These are phyloP conservation scores for Archocentrus centrarchus DNA, from an alignment of 2,113 vertebrate genomes.

Conservation along the genomic window DNA sequence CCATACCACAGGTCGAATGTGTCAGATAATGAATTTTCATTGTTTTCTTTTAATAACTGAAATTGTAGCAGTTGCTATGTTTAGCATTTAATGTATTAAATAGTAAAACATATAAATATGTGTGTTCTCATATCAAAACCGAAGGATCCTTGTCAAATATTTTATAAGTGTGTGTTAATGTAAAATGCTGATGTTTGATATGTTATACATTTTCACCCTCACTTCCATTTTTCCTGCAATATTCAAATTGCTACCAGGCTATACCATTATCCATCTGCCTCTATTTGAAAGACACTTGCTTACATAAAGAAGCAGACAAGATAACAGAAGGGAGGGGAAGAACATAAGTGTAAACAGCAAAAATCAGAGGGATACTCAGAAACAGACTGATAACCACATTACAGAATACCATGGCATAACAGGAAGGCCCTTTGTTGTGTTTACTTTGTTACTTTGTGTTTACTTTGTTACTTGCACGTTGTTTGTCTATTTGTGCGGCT, in stretches of 20 bases:
- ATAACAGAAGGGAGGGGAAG: conserved; percentile 18
- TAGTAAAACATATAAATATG: neutral
- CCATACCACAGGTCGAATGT: neutral
- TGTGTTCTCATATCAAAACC: neutral
- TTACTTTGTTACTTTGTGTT: conserved; percentile 64
- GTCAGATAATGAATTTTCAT: neutral
- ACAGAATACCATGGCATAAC: conserved; percentile 47
- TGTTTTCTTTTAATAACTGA: conserved; percentile 5
- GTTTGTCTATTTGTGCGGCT: conserved; percentile 51
- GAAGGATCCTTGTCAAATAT: neutral
- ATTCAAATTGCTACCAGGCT: conserved; percentile 1
- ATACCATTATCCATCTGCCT: conserved; percentile 24
- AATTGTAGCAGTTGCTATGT: neutral
- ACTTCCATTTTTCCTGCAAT: neutral
- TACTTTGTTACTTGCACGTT: conserved; percentile 54
- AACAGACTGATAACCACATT: conserved; percentile 45
- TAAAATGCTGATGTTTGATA: neutral
- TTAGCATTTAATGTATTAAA: neutral
- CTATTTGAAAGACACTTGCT: conserved; percentile 44
- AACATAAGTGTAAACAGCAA: conserved; percentile 34
- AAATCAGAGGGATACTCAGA: conserved; percentile 40
- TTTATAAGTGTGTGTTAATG: neutral
- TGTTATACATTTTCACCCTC: neutral
- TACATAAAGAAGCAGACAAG: conserved; percentile 55
- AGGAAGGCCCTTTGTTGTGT: conserved; percentile 73